These are phyloP conservation scores for Sakesphorus luctuosus DNA, from an alignment of 2,113 vertebrate genomes.

Conservation along the genomic window DNA sequence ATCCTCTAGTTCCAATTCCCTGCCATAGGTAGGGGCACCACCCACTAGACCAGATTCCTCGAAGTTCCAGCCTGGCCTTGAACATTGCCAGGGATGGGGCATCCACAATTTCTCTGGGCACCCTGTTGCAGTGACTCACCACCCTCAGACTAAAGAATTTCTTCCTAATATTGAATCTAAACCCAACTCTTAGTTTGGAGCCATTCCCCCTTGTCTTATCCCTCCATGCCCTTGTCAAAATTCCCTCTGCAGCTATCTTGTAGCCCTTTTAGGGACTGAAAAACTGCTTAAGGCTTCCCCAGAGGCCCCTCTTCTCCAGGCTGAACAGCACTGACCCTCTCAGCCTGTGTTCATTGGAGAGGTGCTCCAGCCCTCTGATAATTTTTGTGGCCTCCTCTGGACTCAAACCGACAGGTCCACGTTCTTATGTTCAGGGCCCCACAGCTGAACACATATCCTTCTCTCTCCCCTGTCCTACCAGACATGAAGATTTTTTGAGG, in stretches of 20 bases:
- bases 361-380: not conserved
- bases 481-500: not conserved
- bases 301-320: not conserved
- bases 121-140: not conserved
- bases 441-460: not conserved
- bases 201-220: not conserved
- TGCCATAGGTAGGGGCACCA: not conserved
- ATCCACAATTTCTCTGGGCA: not conserved
- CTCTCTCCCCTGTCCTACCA: not conserved
- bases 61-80: not conserved
- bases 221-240: not conserved
- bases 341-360: not conserved
- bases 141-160: not conserved
- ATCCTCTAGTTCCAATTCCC: not conserved
- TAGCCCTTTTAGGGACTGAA: not conserved
- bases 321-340: not conserved
- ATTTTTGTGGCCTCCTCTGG: not conserved
- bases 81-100: not conserved
- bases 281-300: not conserved
- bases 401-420: not conserved
- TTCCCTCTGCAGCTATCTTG: not conserved
- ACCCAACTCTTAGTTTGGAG: not conserved
- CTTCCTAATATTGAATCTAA: not conserved
- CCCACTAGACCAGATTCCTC: not conserved
- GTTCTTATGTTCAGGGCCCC: rapidly evolving